These are phyloP conservation scores for Drosophila parthenogenetica DNA, from an alignment of 2,888 invertebrate species.

Conservation along the genomic window DNA sequence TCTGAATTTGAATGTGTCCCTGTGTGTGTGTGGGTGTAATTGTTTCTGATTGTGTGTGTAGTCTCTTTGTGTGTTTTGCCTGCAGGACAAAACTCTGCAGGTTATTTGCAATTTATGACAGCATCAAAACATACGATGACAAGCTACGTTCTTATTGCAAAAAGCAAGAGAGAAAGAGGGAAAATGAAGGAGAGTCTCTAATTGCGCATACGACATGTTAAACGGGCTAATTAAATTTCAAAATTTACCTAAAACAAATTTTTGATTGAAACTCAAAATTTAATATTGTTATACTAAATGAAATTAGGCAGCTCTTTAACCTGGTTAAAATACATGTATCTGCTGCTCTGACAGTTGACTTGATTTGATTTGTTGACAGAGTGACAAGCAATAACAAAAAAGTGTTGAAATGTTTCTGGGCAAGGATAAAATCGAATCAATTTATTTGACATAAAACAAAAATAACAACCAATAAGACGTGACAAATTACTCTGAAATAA, in stretches of 20 bases:
- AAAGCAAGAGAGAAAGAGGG: no score
- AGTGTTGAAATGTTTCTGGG: slow-evolving; percentile 13
- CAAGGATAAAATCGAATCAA: background rate
- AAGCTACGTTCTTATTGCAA: slow-evolving; percentile 7
- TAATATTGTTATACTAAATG: slow-evolving; percentile 34
- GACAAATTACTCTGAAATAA: background rate
- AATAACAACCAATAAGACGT: background rate
- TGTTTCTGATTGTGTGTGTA: background rate
- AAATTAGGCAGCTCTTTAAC: slow-evolving; percentile 20
- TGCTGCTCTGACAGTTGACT: slow-evolving; percentile 6
- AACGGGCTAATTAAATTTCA: slow-evolving; percentile 38
- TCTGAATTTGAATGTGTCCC: background rate
- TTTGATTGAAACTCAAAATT: slow-evolving; percentile 26
- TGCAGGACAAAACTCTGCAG: slow-evolving; percentile 25
- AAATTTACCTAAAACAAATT: slow-evolving; percentile 30
- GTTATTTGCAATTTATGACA: slow-evolving; percentile 54
- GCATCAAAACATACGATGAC: slow-evolving; percentile 31
- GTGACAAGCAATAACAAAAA: slow-evolving; percentile 12
- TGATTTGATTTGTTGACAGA: slow-evolving; percentile 37
- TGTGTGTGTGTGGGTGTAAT: background rate
- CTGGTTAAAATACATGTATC: background rate
- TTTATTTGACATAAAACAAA: background rate
- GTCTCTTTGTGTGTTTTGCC: slow-evolving; percentile 11
- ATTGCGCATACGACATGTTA: slow-evolving; percentile 42
- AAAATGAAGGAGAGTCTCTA: background rate